Conservation (phyloP, 2,113 vertebrate species). For the Microtus ochrogaster region DNA sequence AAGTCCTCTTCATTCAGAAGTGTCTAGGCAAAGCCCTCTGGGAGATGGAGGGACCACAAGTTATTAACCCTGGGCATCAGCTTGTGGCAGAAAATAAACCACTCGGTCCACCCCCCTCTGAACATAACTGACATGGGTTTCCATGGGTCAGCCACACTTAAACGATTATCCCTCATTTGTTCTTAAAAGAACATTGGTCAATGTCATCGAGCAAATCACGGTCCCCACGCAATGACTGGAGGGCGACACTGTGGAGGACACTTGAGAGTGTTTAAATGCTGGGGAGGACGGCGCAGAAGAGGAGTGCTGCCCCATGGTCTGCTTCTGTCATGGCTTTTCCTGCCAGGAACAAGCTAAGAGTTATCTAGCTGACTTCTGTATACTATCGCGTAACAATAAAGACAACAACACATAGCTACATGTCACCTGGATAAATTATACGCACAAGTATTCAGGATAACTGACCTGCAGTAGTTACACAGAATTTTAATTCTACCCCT, state of each 20-base stretch:
- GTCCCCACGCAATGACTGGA: background rate
- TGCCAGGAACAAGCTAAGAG: background rate
- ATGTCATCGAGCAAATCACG: constrained; percentile 7
- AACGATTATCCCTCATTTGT: constrained; percentile 52
- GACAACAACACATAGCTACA: background rate
- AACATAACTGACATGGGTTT: constrained; percentile 75
- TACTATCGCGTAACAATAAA: background rate
- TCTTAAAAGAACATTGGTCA: constrained; percentile 64
- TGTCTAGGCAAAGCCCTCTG: constrained; percentile 75
- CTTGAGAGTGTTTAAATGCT: constrained; percentile 49
- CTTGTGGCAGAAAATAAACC: constrained; percentile 72
- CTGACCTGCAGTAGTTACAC: background rate
- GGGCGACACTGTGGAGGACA: constrained; percentile 25
- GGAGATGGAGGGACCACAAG: constrained; percentile 80
- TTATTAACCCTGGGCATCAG: constrained; percentile 78
- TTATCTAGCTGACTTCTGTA: background rate
- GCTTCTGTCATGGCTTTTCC: background rate
- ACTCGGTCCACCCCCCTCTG: constrained; percentile 64
- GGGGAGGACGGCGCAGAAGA: background rate
- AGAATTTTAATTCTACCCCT: background rate
- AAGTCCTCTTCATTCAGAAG: constrained; percentile 78
- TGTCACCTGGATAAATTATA: background rate
- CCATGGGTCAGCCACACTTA: constrained; percentile 66
- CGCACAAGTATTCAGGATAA: background rate
- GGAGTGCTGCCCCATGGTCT: background rate